Conservation (phyloP, 2,113 vertebrate species). For the Jaculus jaculus region DNA sequence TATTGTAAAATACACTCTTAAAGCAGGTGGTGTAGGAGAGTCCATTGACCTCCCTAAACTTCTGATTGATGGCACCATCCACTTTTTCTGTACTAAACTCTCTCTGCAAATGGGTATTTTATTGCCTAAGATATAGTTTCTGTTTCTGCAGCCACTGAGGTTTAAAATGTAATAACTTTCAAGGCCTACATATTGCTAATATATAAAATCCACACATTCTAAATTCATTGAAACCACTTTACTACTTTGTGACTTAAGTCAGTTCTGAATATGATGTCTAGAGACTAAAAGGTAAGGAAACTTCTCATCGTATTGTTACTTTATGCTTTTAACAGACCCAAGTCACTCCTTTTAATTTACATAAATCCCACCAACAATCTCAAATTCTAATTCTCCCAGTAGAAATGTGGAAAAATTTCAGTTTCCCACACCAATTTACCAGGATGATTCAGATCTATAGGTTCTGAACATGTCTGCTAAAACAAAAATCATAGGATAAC, state of each 20-base stretch:
- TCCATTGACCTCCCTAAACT: neutral
- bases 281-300: constrained; percentile 37
- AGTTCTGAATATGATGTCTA: constrained; percentile 41
- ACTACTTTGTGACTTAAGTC: constrained; percentile 36
- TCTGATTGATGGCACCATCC: neutral
- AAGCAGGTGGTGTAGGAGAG: neutral
- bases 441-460: constrained; percentile 35
- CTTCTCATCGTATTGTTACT: neutral
- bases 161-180: neutral
- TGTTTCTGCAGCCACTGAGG: constrained; percentile 4
- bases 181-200: constrained; percentile 50
- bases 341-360: neutral
- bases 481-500: constrained; percentile 16
- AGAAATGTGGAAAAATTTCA: constrained; percentile 29
- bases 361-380: constrained; percentile 1
- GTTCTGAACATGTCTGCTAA: neutral
- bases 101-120: neutral
- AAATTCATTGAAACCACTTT: constrained; percentile 55
- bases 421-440: neutral
- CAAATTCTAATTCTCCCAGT: constrained; percentile 37
- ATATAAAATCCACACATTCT: constrained; percentile 55
- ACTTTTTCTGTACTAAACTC: neutral
- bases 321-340: constrained; percentile 25
- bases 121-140: constrained; percentile 6
- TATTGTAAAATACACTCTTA: neutral